Evolutionary conservation across 2,888 invertebrate species (phyloP), one percentile per base, ranked within the genome.

Genomic region (Nymphalis c-album): DNA sequence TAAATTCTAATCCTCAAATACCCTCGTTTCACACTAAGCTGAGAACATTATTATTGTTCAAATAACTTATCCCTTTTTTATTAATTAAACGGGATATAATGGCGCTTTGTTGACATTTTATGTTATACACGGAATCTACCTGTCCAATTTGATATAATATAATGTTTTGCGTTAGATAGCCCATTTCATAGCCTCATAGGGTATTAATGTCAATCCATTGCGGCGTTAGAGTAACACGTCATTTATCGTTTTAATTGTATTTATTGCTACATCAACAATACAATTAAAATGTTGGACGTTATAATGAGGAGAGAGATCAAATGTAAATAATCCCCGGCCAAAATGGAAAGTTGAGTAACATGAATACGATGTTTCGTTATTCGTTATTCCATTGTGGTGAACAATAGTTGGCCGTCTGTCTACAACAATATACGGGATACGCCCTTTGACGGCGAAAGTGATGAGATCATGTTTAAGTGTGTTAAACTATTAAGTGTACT

Each of bases 371-470:
- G 78, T 81, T 79, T 80, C 78, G 78, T 80, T 81, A 83, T 79
- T 80, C 78, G 78, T 80, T 81, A 83, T 78, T 77, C 76, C 71
- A 84, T 86, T 85, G 85, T 86, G 74, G 76, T 72, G 77, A 82
- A 85, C 85, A 85, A 87, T 85, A 77, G 76, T 68, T 63, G 72
- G 76, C 75, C 75, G 79, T 73, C 74, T 72, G 71, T 67, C 63
- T 63, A 71, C 66, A 71, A 74, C 68, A 74, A 73, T 72, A 63
- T 61, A 68, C 72, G 69, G 70, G 71, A 71, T 71, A 72, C 75
- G 75, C 75, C 77, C 74, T 73, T 74, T 73, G 61, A 71, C 74
- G 73, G 77, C 75, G 75, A 79, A 76, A 77, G 75, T 77, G 78
- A 73, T 69, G 72, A 71, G 69, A 73, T 73, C 73, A 71, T 71